Evolutionary conservation across 2,888 invertebrate species (phyloP).

Genomic region (Ectemnius cavifrons): DNA sequence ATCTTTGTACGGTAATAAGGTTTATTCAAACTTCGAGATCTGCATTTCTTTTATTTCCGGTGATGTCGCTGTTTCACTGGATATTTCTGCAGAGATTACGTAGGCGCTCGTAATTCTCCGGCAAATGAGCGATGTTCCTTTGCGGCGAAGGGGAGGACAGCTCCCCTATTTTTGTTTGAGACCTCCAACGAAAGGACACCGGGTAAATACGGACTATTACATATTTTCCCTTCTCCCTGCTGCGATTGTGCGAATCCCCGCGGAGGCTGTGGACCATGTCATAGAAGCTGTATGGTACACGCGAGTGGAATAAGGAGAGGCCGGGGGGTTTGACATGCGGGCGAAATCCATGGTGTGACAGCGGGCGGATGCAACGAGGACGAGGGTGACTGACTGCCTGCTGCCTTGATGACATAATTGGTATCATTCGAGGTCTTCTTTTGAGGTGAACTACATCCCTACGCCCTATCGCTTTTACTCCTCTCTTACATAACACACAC

Average conservation of each 20-base stretch:
- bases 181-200: conserved; percentile 6
- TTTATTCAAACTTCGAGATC: too few relatives aligned
- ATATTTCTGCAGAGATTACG: too few relatives aligned
- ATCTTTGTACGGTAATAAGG: too few relatives aligned
- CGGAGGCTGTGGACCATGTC: conserved; percentile 33
- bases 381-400: conserved; percentile 29
- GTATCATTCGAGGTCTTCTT: conserved; percentile 73
- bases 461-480: conserved; percentile 28
- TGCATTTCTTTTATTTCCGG: too few relatives aligned
- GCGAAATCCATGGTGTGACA: conserved; percentile 63
- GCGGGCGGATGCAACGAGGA: conserved; percentile 51
- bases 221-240: conserved; percentile 52
- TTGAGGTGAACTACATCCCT: conserved; percentile 67
- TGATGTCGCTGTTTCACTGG: too few relatives aligned
- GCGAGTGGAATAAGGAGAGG: conserved; percentile 52
- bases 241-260: conserved; percentile 49
- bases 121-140: too few relatives aligned
- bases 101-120: too few relatives aligned
- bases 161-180: background rate
- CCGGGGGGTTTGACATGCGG: conserved; percentile 68
- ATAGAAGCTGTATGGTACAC: conserved; percentile 12
- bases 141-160: too few relatives aligned
- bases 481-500: conserved; percentile 7
- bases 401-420: conserved; percentile 73
- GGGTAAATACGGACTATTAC: conserved; percentile 48